Evolutionary conservation across 2,797 vertebrate species (phyloP), one percentile per base, ranked within the genome.

Genomic region (Molossus molossus): DNA sequence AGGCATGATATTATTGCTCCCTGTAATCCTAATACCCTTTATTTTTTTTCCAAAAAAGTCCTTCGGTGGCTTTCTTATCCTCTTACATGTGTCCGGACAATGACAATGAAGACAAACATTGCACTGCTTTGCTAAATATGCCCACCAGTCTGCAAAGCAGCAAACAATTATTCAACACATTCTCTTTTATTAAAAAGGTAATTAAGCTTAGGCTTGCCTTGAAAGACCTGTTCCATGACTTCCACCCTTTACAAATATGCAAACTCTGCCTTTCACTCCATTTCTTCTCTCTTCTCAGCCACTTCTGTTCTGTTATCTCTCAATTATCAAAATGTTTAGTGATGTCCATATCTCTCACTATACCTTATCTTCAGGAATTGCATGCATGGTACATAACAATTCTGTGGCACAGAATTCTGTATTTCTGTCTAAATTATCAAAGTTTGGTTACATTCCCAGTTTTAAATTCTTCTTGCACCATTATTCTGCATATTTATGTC

Each of bases 41-140:
- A 37, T 37, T 23, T 53, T 67, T 80, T n/a, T 1, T 12, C 5
- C 9, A 33, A 76, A 76, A 83, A 95, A 80, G 15, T 50, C 55
- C n/a, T 94, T 86, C 75, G 60, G 1, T 75, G 37, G 5, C 9
- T 96, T 92, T 81, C 50, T 82, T 95, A n/a, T 64, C 58, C 87
- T 81, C 33, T 76, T 91, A 27, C 27, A 37, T 40, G 29, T 40
- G 23, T 73, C 79, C 9, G 27, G 27, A 83, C 60, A 87, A 15
- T 65, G 70, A 80, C 76, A 92, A 37, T 29, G 53, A 93, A 92
- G 23, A 94, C 53, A 72, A 25, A 67, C 37, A 80, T 76, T n/a
- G 55, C 65, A n/a, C 13, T 60, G 25, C 23, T 92, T 86, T 87
- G 50, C 64, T 94, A 95, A 96, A 92, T 87, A 77, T 76, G 27